Evolutionary conservation across 2,888 invertebrate genomes (phyloP).

Genomic region (Pyralis farinalis): DNA sequence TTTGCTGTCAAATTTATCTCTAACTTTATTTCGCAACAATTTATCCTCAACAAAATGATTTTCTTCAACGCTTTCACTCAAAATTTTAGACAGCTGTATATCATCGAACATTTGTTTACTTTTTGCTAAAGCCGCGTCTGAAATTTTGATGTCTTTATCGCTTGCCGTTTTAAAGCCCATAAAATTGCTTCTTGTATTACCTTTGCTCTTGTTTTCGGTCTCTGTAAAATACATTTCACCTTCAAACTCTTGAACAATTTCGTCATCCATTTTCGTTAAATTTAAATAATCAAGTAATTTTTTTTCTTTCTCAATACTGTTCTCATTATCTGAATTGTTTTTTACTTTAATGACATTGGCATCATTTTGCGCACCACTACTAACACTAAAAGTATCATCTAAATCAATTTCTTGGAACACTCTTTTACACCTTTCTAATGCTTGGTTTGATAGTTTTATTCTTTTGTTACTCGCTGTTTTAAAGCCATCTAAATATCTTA

Average conservation of each 20-base stretch:
- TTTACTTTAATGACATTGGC: neutral
- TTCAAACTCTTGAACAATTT: constrained; percentile 19
- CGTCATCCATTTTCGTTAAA: constrained; percentile 12
- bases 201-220: constrained; percentile 1
- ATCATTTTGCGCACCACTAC: constrained; percentile 12
- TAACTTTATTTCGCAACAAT: neutral
- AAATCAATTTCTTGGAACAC: constrained; percentile 33
- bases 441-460: constrained; percentile 38
- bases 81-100: too few species aligned
- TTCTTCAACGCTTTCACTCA: too few species aligned
- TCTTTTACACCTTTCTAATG: constrained; percentile 28
- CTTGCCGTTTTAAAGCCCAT: constrained; percentile 43
- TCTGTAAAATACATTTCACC: constrained; percentile 15
- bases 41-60: neutral
- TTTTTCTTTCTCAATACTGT: constrained; percentile 20
- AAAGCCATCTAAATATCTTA: constrained; percentile 36
- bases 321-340: constrained; percentile 22
- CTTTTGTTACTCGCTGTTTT: constrained; percentile 50
- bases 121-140: constrained; percentile 26
- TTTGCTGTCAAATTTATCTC: too few species aligned
- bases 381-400: constrained; percentile 12
- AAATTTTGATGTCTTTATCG: constrained; percentile 40
- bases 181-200: neutral
- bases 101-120: constrained; percentile 28
- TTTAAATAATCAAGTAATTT: neutral